Evolutionary conservation across 2,113 vertebrate species (phyloP).

Genomic region (Platichthys flesus): DNA sequence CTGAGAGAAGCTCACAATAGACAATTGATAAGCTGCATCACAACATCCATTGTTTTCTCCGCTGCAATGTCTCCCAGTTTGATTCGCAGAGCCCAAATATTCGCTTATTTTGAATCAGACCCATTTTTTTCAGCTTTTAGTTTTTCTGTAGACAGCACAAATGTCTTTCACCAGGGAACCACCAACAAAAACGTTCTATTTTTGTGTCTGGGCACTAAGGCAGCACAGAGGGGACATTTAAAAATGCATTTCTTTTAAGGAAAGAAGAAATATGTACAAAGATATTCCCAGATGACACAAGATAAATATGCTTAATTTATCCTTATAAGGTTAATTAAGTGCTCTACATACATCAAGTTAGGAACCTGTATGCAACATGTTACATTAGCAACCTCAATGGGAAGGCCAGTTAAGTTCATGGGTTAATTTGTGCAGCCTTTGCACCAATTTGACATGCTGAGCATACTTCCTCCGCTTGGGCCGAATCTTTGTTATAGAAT

Average conservation of each 20-base stretch:
- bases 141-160: conserved; percentile 4
- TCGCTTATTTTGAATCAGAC: conserved; percentile 47
- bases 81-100: conserved; percentile 61
- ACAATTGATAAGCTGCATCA: conserved; percentile 69
- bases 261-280: conserved; percentile 6
- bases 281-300: conserved; percentile 17
- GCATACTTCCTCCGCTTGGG: conserved; percentile 9
- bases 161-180: conserved; percentile 65
- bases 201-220: conserved; percentile 32
- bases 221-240: conserved; percentile 13
- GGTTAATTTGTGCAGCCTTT: conserved; percentile 32
- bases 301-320: conserved; percentile 2
- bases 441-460: conserved; percentile 18
- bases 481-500: conserved; percentile 25
- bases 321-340: conserved; percentile 54
- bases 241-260: conserved; percentile 29
- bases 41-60: conserved; percentile 71
- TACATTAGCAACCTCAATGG: background rate
- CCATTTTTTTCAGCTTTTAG: conserved; percentile 21
- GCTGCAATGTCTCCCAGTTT: conserved; percentile 61
- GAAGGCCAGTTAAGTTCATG: conserved; percentile 30
- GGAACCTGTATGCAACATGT: background rate
- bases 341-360: conserved; percentile 13
- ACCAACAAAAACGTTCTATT: conserved; percentile 49
- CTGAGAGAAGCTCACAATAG: conserved; percentile 70